Conservation (phyloP, 2,888 invertebrate species). For the Phytoseiulus persimilis region DNA sequence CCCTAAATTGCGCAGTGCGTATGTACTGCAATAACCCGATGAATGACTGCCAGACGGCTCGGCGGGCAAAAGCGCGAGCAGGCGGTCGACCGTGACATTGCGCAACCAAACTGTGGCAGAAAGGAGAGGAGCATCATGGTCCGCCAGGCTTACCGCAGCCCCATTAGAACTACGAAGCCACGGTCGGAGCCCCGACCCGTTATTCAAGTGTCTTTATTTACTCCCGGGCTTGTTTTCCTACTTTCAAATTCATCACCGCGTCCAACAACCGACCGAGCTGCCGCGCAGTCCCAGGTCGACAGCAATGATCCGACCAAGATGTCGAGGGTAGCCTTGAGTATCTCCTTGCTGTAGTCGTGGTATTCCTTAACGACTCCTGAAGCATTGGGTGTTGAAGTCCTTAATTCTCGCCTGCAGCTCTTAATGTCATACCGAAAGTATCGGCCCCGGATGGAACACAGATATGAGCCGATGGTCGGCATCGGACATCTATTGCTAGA, state of each 20-base stretch:
- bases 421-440: background rate
- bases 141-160: background rate
- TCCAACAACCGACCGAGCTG: background rate
- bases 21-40: background rate
- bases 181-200: background rate
- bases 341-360: background rate
- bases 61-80: background rate
- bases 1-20: background rate
- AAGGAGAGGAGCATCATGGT: background rate
- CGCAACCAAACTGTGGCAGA: background rate
- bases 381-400: background rate
- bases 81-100: background rate
- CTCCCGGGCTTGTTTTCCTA: background rate
- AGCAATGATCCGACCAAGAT: too few relatives aligned
- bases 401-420: background rate
- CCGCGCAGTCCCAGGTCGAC: background rate
- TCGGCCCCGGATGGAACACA: background rate
- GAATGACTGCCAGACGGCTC: background rate
- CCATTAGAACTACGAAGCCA: background rate
- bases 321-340: too few relatives aligned
- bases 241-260: background rate
- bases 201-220: background rate
- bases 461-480: background rate
- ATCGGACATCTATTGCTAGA: background rate
- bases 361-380: background rate